phyloP scores from a whole-genome alignment of 2,113 vertebrate species.

The Pseudorasbora parva region DNA sequence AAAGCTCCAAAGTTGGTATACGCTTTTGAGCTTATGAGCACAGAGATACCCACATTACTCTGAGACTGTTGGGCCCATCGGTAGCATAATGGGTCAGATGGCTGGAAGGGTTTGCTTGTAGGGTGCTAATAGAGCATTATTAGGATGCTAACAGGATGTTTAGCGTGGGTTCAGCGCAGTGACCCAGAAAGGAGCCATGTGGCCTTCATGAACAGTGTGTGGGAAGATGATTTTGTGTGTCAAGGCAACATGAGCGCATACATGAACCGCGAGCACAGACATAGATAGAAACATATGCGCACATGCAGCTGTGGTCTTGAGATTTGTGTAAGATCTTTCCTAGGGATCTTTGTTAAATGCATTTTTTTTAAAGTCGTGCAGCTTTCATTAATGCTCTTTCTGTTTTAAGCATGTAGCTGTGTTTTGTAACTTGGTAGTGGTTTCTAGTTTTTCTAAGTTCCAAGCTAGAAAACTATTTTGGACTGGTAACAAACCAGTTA shows the following conservation, averaged over 20 bases:
- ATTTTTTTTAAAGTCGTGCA: neutral
- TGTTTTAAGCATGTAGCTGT: neutral
- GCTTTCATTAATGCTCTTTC: neutral
- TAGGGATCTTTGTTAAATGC: neutral
- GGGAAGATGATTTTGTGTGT: conserved; percentile 23
- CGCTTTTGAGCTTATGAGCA: conserved; percentile 13
- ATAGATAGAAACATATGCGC: conserved; percentile 8
- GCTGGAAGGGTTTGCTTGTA: conserved; percentile 37
- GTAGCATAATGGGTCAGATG: conserved; percentile 59
- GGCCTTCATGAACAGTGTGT: conserved; percentile 27
- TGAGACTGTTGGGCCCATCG: conserved; percentile 11
- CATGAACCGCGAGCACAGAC: neutral
- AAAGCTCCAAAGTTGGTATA: neutral
- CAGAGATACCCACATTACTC: conserved; percentile 62
- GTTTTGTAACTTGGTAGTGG: neutral
- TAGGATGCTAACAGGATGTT: conserved; percentile 49
- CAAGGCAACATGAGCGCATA: conserved; percentile 17
- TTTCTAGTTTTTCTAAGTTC: neutral
- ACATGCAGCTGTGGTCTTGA: conserved; percentile 19
- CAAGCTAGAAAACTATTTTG: neutral
- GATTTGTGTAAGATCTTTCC: neutral
- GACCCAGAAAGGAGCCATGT: conserved; percentile 19
- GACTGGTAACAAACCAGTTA: neutral
- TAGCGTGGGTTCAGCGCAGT: conserved; percentile 28
- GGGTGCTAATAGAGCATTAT: conserved; percentile 47